Base-by-base conservation (phyloP, 2,113 vertebrate species). In the Dascyllus trimaculatus region DNA sequence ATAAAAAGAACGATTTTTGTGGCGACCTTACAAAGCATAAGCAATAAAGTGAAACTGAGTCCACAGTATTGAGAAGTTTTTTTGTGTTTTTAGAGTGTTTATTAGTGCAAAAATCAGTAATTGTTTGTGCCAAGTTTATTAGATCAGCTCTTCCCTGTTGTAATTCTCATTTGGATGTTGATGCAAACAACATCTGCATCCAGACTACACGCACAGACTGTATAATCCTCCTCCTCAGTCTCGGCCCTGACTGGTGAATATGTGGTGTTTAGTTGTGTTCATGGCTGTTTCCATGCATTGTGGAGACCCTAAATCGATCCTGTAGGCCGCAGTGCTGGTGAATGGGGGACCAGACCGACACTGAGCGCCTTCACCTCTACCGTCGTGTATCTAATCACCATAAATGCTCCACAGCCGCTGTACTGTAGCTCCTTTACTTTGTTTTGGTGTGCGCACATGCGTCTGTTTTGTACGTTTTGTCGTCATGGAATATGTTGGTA, bases 201-300 rank as follows among this genome's bases (percentile, higher is more conserved):
- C 40, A 15, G 11, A n/a, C 49, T 54, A 32, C 59, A 61, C 10
- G 4, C 61, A 75, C 3, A 24, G 13, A 19, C 19, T 40, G 54
- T 54, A n/a, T 19, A 62, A 17, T n/a, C 82, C 83, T 88, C 80
- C 71, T 87, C 80, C 72, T 91, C 83, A 63, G 82, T 24, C 83
- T 4, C 6, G 62, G 56, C 64, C 80, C 73, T 24, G 49, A n/a
- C 19, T n/a, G 68, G 49, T 82, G 45, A 61, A 52, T 61, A 15
- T 59, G 29, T 62, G 18, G 29, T 62, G 18, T 79, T 26, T 25
- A 43, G 19, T 29, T 75, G 58, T 85, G 64, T 78, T 54, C 21
- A 2, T 81, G 66, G 65, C 67, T 77, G 68, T 78, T 75, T 80
- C 63, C 56, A 29, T 82, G 59, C 81, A 65, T 87, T 84, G 49